Base-by-base conservation (phyloP, 64 coral and sea anemone genomes). In the Pocillopora verrucosa region DNA sequence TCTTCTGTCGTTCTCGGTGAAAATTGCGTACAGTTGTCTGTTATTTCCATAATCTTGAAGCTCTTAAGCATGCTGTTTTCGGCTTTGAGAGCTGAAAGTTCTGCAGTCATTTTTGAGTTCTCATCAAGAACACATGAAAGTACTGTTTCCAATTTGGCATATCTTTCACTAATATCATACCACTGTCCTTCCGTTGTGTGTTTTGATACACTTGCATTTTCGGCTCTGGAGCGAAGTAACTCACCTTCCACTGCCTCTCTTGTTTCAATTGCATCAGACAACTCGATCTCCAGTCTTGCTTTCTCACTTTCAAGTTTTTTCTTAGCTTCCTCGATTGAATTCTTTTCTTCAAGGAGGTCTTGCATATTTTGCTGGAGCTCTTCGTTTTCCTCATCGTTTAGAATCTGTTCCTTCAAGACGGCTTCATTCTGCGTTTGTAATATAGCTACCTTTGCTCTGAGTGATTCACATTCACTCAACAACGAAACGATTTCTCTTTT, bases 21-120 rank as follows among this genome's bases (percentile, higher is more conserved):
- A 26, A 96, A 84, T 72, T 97, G 95, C 37, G 95, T 97, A 19
- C 72, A 93, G 36, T 79, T 84, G 45, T 97, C 94, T 7, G 88
- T 91, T n/a, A 97, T 88, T 80, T 97, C 95, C 75, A 77, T 90
- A 61, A 97, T 97, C 61, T 93, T 97, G 58, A 88, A 91, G 36
- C 87, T 82, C 60, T 90, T 92, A 26, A 97, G 83, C 83, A 88
- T 91, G 14, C 70, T 65, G 77, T 91, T 93, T 79, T 97, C 92
- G 59, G 93, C 91, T 16, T 89, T 88, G 34, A 97, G 77, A 34
- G 83, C 68, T 16, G 83, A 77, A 19, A 94, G 60, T 9, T 97
- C 83, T 51, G 80, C 73, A 34, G 79, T 86, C 75, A 97, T 65
- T 17, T 87, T 89, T 17, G 95, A 80, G 77, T 97, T 97, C 36